Evolutionary conservation across 2,888 invertebrate species (phyloP).

Genomic region (Rugalucina vietnamica): DNA sequence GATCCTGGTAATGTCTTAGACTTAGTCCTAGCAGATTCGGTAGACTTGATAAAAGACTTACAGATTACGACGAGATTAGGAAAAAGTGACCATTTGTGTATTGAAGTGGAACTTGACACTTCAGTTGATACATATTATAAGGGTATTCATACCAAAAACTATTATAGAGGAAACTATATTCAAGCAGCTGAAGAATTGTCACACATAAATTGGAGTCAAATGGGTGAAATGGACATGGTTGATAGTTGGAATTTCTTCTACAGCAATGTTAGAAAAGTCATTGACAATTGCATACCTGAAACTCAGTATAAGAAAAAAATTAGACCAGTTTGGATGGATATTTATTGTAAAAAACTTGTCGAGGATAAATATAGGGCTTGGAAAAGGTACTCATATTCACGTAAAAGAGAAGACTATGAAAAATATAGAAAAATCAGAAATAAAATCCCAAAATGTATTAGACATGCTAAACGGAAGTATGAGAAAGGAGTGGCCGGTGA

Average conservation of each 20-base stretch:
- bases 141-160: neutral
- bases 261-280: neutral
- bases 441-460: constrained; percentile 4
- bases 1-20: neutral
- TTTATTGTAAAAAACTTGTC: constrained; percentile 14
- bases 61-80: neutral
- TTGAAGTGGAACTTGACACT: neutral
- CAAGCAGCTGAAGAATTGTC: neutral
- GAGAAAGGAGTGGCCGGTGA: constrained; percentile 9
- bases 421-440: constrained; percentile 24
- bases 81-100: neutral
- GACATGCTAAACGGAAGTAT: constrained; percentile 7
- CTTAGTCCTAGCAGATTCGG: neutral
- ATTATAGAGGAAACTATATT: neutral
- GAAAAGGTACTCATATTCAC: constrained; percentile 20
- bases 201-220: neutral
- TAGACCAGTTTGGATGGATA: constrained; percentile 26
- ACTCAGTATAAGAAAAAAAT: neutral
- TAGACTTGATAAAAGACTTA: neutral
- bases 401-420: constrained; percentile 14
- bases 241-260: constrained; percentile 9
- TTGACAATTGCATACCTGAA: neutral
- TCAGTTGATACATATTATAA: neutral
- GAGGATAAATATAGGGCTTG: constrained; percentile 32
- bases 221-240: neutral